Percentiles rank a stretch among this genome's conserved stretches.
phyloP scores from a whole-genome alignment of 92 coral and sea anemone species.

The Epizoanthus stellaris region DNA sequence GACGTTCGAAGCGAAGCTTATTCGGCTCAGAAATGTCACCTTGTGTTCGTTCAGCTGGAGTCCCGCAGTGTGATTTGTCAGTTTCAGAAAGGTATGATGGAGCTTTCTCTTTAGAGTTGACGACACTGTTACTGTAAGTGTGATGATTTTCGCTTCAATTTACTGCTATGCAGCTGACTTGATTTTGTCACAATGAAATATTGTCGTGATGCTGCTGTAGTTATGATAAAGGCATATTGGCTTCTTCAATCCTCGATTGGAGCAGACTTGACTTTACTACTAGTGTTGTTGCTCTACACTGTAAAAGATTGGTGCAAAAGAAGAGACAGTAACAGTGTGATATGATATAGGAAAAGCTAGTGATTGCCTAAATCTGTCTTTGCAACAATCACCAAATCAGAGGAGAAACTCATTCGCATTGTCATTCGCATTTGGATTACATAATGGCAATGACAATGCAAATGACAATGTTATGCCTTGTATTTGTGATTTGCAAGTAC shows the following conservation, averaged over 20 bases:
- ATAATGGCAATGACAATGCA: no score
- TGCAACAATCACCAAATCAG: no score
- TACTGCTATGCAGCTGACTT: background rate
- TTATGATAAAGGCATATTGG: background rate
- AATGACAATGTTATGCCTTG: no score
- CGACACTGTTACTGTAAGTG: background rate
- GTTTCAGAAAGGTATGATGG: background rate
- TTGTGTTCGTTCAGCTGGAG: conserved; percentile 9
- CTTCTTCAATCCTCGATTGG: no score
- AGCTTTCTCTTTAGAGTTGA: background rate
- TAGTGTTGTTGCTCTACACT: background rate
- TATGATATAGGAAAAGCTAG: no score
- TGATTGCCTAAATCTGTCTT: no score
- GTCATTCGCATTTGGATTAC: no score
- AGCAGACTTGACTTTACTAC: no score
- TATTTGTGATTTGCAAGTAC: no score
- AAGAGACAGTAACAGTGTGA: no score
- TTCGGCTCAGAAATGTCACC: conserved; percentile 9
- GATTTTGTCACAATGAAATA: background rate
- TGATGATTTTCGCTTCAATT: no score
- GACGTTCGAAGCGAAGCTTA: conserved; percentile 13
- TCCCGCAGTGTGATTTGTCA: conserved; percentile 15
- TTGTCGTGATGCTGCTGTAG: background rate
- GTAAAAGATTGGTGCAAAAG: background rate
- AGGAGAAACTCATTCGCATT: no score